These are phyloP conservation scores for Lepidurus arcticus DNA, from an alignment of 1,140 invertebrate genomes.

Conservation along the genomic window DNA sequence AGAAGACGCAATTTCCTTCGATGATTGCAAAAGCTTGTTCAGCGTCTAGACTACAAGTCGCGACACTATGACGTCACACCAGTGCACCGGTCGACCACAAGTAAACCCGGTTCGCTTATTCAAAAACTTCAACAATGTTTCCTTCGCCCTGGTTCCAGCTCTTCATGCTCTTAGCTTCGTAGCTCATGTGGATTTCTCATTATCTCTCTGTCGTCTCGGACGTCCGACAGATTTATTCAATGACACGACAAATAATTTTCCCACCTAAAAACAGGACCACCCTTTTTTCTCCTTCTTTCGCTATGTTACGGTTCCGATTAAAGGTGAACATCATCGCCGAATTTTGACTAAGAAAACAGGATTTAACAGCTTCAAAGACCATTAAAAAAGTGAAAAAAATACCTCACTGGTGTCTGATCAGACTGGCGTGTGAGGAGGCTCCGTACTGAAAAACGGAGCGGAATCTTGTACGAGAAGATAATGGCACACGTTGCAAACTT, in stretches of 20 bases:
- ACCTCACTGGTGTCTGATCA: not conserved
- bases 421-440: constrained; percentile 50
- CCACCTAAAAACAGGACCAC: not conserved
- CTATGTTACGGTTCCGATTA: too few species aligned
- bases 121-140: constrained; percentile 17
- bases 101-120: constrained; percentile 11
- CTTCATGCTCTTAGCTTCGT: not conserved
- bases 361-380: too few species aligned
- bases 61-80: not conserved
- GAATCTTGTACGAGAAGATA: constrained; percentile 88
- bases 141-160: not conserved
- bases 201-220: not conserved
- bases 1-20: not conserved
- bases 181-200: constrained; percentile 6
- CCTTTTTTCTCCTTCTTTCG: not conserved
- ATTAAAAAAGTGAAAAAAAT: too few species aligned
- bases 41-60: constrained; percentile 8
- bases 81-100: constrained; percentile 8
- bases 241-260: constrained; percentile 4
- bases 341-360: too few species aligned
- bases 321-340: too few species aligned
- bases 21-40: constrained; percentile 17
- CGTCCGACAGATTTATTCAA: not conserved
- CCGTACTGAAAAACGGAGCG: constrained; percentile 89
- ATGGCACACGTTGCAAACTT: constrained; percentile 95